Evolutionary conservation across 2,797 vertebrate species (phyloP).

Genomic region (Pseudochirops corinnae): DNA sequence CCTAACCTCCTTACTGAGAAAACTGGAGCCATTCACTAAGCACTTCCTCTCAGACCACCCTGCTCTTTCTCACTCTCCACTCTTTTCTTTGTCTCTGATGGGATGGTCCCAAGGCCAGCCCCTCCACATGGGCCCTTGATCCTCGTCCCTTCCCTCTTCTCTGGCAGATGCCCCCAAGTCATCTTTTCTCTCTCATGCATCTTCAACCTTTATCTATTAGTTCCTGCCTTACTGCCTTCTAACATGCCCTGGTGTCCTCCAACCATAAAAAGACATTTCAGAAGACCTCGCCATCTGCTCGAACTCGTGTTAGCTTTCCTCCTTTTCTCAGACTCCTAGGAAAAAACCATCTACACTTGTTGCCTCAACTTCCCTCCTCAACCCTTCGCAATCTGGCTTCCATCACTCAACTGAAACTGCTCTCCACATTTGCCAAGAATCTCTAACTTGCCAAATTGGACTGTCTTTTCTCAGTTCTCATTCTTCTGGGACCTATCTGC

Average conservation of each 20-base stretch:
- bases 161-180: too few species aligned
- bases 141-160: neutral
- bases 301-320: neutral
- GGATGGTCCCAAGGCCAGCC: neutral
- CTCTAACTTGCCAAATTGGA: neutral
- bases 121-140: neutral
- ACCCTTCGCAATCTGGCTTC: neutral
- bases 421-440: neutral
- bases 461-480: neutral
- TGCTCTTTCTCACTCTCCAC: too few species aligned
- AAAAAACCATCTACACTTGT: neutral
- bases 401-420: neutral
- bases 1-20: too few species aligned
- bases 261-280: neutral
- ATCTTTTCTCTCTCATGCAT: neutral
- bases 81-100: neutral
- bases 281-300: neutral
- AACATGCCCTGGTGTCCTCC: neutral
- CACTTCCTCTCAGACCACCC: too few species aligned
- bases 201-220: neutral
- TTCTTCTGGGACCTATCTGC: too few species aligned
- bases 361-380: neutral
- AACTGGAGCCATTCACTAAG: too few species aligned
- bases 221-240: too few species aligned
- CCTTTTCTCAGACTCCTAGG: neutral